Conservation (phyloP, 2,797 vertebrate genomes). For the Mus spretus region DNA sequence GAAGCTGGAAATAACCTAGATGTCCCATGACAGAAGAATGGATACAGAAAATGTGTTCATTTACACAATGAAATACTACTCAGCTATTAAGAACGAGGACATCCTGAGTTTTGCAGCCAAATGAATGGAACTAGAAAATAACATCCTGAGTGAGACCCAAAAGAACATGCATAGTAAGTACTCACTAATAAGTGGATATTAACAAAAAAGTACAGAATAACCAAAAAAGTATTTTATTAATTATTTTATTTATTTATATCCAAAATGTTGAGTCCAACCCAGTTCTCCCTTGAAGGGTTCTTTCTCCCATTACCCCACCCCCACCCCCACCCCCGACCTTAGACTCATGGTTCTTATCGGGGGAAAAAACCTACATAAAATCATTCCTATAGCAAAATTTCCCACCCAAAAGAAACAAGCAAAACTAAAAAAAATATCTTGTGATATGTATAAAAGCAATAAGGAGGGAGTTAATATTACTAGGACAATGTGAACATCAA, state of each 20-base stretch:
- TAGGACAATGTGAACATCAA: not conserved
- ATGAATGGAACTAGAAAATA: too few species aligned
- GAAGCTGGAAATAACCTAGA: too few species aligned
- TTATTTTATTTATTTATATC: not conserved
- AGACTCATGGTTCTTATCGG: not conserved
- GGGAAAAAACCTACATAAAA: not conserved
- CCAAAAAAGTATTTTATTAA: not conserved
- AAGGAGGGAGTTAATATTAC: not conserved
- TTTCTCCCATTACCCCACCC: not conserved
- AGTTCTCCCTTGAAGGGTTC: not conserved
- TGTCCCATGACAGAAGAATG: too few species aligned
- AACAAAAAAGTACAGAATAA: too few species aligned
- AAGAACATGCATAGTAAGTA: too few species aligned
- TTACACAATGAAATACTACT: too few species aligned
- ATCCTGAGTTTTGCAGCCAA: too few species aligned
- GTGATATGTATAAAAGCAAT: constrained; percentile 14
- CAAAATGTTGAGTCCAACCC: not conserved
- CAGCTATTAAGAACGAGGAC: too few species aligned
- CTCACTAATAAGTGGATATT: too few species aligned
- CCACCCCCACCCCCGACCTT: not conserved
- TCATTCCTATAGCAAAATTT: constrained; percentile 34
- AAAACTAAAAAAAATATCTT: constrained; percentile 10
- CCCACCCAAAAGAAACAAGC: not conserved
- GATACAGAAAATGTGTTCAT: too few species aligned
- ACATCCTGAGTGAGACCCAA: too few species aligned